Evolutionary conservation across 2,888 invertebrate genomes (phyloP).

Genomic region (Candidula unifasciata): DNA sequence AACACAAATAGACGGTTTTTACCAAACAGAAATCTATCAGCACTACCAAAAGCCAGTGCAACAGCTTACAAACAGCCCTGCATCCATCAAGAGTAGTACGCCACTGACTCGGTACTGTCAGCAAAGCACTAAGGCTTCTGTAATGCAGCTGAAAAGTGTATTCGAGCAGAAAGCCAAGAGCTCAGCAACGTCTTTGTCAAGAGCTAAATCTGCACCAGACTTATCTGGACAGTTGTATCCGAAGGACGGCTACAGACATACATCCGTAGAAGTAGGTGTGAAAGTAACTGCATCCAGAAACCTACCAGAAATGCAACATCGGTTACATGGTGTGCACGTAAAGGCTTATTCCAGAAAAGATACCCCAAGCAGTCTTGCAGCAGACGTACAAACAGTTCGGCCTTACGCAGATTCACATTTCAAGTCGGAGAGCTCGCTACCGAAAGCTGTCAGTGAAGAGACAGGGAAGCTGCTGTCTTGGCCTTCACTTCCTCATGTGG

Average conservation of each 20-base stretch:
- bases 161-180: constrained; percentile 42
- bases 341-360: neutral
- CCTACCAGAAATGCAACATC: constrained; percentile 56
- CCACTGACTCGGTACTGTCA: no score
- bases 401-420: no score
- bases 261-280: constrained; percentile 44
- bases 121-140: constrained; percentile 26
- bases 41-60: neutral
- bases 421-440: constrained; percentile 22
- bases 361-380: neutral
- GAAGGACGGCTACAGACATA: constrained; percentile 27
- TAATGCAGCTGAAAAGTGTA: constrained; percentile 42
- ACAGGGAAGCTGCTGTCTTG: neutral
- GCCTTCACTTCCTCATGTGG: constrained; percentile 1
- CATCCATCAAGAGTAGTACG: neutral
- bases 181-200: neutral
- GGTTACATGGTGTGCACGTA: constrained; percentile 8
- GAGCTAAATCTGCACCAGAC: constrained; percentile 64
- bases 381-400: neutral
- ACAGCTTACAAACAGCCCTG: neutral
- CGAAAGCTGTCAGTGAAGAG: constrained; percentile 31
- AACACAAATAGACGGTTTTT: neutral
- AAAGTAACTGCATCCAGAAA: constrained; percentile 62
- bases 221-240: constrained; percentile 46
- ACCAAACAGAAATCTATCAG: neutral